Conservation (phyloP, 2,888 invertebrate genomes). For the Pherbina coryleti region DNA sequence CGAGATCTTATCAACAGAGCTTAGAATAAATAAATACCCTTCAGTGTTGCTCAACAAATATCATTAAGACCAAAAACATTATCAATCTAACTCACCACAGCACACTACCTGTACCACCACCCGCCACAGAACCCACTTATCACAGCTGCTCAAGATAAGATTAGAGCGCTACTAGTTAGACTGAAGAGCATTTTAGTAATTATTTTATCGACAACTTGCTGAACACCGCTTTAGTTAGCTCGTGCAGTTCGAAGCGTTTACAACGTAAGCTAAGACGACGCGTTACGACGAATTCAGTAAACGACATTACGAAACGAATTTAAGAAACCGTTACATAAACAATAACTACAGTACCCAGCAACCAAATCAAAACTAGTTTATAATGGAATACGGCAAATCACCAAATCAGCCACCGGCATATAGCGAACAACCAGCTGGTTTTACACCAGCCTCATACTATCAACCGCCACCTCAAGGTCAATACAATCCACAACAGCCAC, state of each 20-base stretch:
- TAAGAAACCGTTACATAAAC: background rate
- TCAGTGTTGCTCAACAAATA: background rate
- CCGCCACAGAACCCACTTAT: background rate
- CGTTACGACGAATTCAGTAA: background rate
- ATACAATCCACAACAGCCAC: conserved; percentile 47
- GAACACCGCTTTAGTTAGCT: background rate
- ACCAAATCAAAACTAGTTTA: background rate
- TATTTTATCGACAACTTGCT: background rate
- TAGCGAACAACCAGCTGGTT: conserved; percentile 54
- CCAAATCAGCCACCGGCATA: conserved; percentile 61
- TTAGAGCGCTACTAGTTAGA: background rate
- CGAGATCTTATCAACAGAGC: background rate
- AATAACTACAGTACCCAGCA: background rate
- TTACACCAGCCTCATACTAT: conserved; percentile 62
- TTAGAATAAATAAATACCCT: background rate
- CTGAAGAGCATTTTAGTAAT: too few relatives aligned
- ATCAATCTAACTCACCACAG: background rate
- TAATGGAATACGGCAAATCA: conserved; percentile 22
- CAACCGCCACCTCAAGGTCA: conserved; percentile 56
- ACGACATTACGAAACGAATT: background rate
- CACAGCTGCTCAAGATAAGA: background rate
- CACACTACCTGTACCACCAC: background rate
- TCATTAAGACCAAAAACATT: background rate
- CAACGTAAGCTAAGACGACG: background rate
- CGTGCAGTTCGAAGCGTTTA: background rate